Conservation (phyloP, 2,113 vertebrate genomes). For the Sorex araneus region DNA sequence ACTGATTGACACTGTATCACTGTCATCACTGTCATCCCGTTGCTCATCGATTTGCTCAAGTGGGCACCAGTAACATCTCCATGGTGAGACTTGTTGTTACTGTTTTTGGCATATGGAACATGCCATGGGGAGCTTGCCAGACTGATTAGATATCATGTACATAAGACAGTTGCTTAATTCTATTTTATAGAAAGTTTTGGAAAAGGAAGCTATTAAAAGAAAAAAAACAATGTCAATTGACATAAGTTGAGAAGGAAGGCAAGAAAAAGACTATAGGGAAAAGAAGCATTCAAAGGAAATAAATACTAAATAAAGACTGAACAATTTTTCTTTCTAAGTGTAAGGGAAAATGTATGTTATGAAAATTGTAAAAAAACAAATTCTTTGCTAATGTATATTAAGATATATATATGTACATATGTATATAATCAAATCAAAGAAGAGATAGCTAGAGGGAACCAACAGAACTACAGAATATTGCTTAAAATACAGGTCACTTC, state of each 20-base stretch:
- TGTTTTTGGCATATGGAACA: too few relatives aligned
- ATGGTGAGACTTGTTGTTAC: too few relatives aligned
- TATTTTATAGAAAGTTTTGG: neutral
- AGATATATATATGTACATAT: neutral
- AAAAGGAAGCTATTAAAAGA: neutral
- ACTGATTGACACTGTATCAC: too few relatives aligned
- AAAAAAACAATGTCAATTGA: neutral
- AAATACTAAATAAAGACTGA: conserved; percentile 14
- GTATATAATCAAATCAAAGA: neutral
- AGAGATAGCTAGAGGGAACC: neutral
- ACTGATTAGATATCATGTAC: neutral
- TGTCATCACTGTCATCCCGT: too few relatives aligned
- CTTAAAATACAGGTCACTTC: neutral
- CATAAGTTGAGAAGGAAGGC: conserved; percentile 38
- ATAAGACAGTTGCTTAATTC: neutral
- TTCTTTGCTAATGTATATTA: neutral
- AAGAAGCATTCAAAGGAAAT: conserved; percentile 18
- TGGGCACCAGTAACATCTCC: too few relatives aligned
- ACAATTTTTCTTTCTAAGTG: neutral
- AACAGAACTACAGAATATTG: neutral
- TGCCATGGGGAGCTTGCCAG: too few relatives aligned
- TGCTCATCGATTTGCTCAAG: too few relatives aligned
- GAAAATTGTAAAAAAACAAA: conserved; percentile 19
- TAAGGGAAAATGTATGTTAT: neutral
- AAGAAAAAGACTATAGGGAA: neutral